phyloP scores from a whole-genome alignment of 2,113 vertebrate species.

The Dipodomys stephensi region DNA sequence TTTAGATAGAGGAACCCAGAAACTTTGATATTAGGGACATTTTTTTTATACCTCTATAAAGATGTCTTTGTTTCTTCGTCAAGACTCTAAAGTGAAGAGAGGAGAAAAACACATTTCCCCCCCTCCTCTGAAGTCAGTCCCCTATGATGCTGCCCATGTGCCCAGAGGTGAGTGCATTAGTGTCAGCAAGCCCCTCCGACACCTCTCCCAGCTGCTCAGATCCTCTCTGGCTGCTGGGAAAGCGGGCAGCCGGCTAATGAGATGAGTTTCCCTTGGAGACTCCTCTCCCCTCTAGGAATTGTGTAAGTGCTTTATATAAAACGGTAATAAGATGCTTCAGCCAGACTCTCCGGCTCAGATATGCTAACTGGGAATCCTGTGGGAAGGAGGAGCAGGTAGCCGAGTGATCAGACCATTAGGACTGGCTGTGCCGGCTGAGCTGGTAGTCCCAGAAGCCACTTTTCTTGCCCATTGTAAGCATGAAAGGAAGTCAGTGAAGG shows the following conservation, averaged over 20 bases:
- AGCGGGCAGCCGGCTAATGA: conserved; percentile 78
- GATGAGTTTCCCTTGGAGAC: conserved; percentile 68
- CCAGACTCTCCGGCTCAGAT: conserved; percentile 78
- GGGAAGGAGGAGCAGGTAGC: conserved; percentile 77
- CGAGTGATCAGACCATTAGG: conserved; percentile 81
- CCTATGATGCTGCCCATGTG: neutral
- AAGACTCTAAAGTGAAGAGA: conserved; percentile 61
- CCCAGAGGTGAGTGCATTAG: conserved; percentile 64
- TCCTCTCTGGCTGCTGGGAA: conserved; percentile 60
- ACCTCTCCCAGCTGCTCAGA: conserved; percentile 49
- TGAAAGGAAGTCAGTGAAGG: conserved; percentile 51
- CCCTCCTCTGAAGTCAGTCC: conserved; percentile 2
- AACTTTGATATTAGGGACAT: conserved; percentile 47
- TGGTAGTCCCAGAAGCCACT: conserved; percentile 75
- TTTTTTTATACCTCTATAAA: conserved; percentile 58
- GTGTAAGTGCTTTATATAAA: conserved; percentile 82
- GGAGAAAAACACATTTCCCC: conserved; percentile 37
- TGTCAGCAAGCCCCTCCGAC: conserved; percentile 24
- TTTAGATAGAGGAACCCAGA: conserved; percentile 45
- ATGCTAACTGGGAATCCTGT: conserved; percentile 72
- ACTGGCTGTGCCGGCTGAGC: conserved; percentile 26
- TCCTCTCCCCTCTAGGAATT: conserved; percentile 80
- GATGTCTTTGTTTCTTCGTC: conserved; percentile 50
- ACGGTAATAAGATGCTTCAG: conserved; percentile 78
- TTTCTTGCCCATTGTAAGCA: conserved; percentile 51